Evolutionary conservation across 1,140 invertebrate species (phyloP), one percentile per base, ranked within the genome.

Genomic region (Bactericera cockerelli): DNA sequence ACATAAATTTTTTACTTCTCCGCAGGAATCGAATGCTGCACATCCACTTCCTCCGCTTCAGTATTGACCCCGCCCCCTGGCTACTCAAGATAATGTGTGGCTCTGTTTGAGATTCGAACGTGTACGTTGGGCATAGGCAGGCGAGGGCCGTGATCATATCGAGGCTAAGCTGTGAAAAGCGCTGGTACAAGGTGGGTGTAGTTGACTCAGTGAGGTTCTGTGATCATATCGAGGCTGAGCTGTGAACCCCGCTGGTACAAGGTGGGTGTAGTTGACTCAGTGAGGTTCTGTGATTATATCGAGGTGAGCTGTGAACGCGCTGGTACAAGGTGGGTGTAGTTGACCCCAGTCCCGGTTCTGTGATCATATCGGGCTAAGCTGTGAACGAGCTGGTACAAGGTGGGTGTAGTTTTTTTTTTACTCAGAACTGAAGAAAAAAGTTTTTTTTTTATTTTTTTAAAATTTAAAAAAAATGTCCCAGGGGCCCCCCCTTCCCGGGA

Each of bases 261-360:
- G n/a, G n/a, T n/a, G n/a, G n/a, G n/a, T n/a, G n/a, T n/a, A n/a
- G n/a, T n/a, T n/a, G n/a, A n/a, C n/a, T n/a, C n/a, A n/a, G n/a
- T n/a, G n/a, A n/a, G n/a, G n/a, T n/a, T n/a, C 93, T 2, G 89
- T 90, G 8, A 80, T 99, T 21, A 84, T 99, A 58, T 99, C 96
- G 11, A 77, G 97, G 59, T 99, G 2, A 98, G 93, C 71, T 97
- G 90, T 74, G 95, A 75, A n/a, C 77, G 96, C 66, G 92, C 92
- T 38, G 93, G 93, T 4, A 97, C 93, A 13, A 80, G 88, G 70
- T 82, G 19, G 19, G 28, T 31, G n/a, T n/a, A n/a, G n/a, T n/a
- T n/a, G n/a, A n/a, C n/a, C n/a, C n/a, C n/a, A n/a, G n/a, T n/a
- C n/a, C n/a, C n/a, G n/a, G n/a, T n/a, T n/a, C n/a, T n/a, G n/a